Percentiles rank a stretch among this genome's conserved stretches.
phyloP scores from a whole-genome alignment of 1,140 invertebrate genomes.

The Euborellia annulipes region DNA sequence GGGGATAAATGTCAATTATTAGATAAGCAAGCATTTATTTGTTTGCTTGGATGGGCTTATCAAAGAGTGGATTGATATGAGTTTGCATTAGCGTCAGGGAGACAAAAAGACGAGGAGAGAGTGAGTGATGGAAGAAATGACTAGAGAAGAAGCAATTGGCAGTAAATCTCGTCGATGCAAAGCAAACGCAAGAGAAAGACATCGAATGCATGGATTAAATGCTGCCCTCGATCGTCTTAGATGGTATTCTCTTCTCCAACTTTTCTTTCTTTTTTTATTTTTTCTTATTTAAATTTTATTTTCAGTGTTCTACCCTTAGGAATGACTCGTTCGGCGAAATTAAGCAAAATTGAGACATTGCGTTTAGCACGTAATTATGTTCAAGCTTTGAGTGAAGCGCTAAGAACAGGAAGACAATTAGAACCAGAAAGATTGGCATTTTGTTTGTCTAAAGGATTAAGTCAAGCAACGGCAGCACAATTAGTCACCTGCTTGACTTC shows the following conservation, averaged over 20 bases:
- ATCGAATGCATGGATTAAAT: conserved; percentile 48
- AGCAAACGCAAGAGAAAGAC: conserved; percentile 43
- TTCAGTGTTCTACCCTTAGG: conserved; percentile 26
- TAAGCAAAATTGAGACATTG: conserved; percentile 53
- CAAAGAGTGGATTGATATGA: too few relatives aligned
- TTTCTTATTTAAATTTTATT: conserved; percentile 8
- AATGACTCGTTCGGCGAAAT: conserved; percentile 28
- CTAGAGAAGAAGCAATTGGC: background rate
- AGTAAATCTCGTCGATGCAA: conserved; percentile 27
- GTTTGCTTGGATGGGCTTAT: too few relatives aligned
- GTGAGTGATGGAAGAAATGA: too few relatives aligned
- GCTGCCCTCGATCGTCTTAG: conserved; percentile 40
- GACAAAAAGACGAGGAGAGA: too few relatives aligned
- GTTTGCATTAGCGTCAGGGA: too few relatives aligned
- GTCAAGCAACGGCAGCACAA: conserved; percentile 33
- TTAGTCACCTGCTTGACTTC: too few relatives aligned
- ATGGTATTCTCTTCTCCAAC: conserved; percentile 21
- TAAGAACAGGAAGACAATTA: conserved; percentile 31
- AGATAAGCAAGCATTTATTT: too few relatives aligned
- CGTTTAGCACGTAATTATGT: conserved; percentile 49
- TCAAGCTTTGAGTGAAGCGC: conserved; percentile 31
- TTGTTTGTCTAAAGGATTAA: conserved; percentile 36
- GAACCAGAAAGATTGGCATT: conserved; percentile 32
- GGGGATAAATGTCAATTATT: too few relatives aligned
- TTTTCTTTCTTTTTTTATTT: background rate